phyloP scores from a whole-genome alignment of 2,888 invertebrate species.

The Oscheius sp. region DNA sequence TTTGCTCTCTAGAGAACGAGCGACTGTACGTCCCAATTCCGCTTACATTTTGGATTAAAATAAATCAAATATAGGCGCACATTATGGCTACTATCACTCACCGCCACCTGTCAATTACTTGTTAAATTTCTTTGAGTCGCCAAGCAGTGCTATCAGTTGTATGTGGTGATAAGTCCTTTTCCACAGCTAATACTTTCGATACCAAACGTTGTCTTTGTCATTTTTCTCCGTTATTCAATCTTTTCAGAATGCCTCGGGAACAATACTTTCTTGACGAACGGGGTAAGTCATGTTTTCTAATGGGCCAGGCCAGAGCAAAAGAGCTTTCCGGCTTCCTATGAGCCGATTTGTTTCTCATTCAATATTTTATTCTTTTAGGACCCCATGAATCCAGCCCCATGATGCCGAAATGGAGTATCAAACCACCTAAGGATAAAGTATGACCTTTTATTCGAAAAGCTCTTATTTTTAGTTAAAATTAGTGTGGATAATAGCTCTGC shows the following conservation, averaged over 20 bases:
- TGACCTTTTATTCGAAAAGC: neutral
- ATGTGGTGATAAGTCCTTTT: constrained; percentile 6
- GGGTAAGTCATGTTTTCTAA: constrained; percentile 3
- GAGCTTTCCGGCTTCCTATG: too few species aligned
- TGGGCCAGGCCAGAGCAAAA: neutral
- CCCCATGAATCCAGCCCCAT: constrained; percentile 12
- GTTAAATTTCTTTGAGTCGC: neutral
- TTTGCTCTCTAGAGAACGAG: constrained; percentile 28
- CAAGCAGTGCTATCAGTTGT: constrained; percentile 8
- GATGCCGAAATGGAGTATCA: neutral
- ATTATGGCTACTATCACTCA: neutral
- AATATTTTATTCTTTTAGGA: neutral
- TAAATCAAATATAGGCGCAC: neutral
- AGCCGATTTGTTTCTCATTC: neutral
- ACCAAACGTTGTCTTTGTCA: too few species aligned
- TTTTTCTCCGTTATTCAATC: neutral
- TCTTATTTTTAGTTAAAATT: constrained; percentile 19
- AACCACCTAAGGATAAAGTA: constrained; percentile 18
- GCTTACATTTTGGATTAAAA: constrained; percentile 26
- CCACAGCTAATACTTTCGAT: neutral
- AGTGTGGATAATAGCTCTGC: constrained; percentile 86
- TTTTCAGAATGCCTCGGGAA: neutral
- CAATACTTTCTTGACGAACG: constrained; percentile 4
- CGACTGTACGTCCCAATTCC: constrained; percentile 22
- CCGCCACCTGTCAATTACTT: neutral